Evolutionary conservation across 2,113 vertebrate genomes (phyloP).

Genomic region (Neogobius melanostomus): DNA sequence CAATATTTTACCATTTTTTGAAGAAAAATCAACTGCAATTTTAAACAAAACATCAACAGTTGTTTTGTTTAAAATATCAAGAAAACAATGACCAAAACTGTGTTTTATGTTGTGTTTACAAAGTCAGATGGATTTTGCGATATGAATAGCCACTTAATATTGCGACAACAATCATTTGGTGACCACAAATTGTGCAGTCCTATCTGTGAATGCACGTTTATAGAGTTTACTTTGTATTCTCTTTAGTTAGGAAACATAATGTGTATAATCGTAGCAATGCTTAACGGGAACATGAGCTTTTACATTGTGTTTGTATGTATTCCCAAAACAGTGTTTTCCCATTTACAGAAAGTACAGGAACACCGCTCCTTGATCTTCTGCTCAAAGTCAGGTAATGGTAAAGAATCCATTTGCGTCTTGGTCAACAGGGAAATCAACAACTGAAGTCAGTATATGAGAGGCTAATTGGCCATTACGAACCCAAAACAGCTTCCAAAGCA

Average conservation of each 20-base stretch:
- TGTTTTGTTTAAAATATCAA: too few relatives aligned
- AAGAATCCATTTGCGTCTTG: conserved; percentile 33
- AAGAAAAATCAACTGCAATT: too few relatives aligned
- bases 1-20: too few relatives aligned
- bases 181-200: too few relatives aligned
- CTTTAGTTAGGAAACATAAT: background rate
- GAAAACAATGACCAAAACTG: too few relatives aligned
- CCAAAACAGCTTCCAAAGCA: conserved; percentile 47
- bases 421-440: conserved; percentile 60
- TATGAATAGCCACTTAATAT: too few relatives aligned
- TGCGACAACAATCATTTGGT: too few relatives aligned
- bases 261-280: background rate
- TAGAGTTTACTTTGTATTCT: background rate
- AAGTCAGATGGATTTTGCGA: too few relatives aligned
- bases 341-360: conserved; percentile 10
- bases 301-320: background rate
- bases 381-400: conserved; percentile 36
- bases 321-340: background rate
- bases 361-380: conserved; percentile 8
- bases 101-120: too few relatives aligned
- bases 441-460: conserved; percentile 25
- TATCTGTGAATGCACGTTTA: too few relatives aligned
- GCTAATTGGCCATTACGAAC: conserved; percentile 60
- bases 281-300: conserved; percentile 7
- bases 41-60: too few relatives aligned